Percentiles rank a stretch among this genome's conserved stretches.
Conservation (phyloP, 92 coral and sea anemone genomes). For the Porites divaricata region DNA sequence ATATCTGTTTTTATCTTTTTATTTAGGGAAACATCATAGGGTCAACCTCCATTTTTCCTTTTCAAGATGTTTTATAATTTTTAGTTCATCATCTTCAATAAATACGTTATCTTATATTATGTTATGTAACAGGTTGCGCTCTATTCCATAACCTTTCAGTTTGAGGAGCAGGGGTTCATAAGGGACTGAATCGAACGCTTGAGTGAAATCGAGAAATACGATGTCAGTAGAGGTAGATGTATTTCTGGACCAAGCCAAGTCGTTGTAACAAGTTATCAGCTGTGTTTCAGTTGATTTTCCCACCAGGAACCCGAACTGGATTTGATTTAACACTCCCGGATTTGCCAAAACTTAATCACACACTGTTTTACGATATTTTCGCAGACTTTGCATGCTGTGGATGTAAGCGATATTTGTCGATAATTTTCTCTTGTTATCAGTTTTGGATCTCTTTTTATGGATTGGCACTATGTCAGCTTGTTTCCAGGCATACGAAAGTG, state of each 20-base stretch:
- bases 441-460: constrained; percentile 48
- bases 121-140: no score
- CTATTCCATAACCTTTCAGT: no score
- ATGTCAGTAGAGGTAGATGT: constrained; percentile 9
- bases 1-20: no score
- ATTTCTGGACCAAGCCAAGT: constrained; percentile 42
- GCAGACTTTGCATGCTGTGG: constrained; percentile 47
- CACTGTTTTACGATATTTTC: constrained; percentile 45
- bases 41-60: no score
- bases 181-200: not conserved
- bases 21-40: no score
- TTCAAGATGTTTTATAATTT: no score
- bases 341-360: not conserved
- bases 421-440: constrained; percentile 47
- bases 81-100: no score
- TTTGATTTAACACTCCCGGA: constrained; percentile 12
- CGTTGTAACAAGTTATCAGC: constrained; percentile 17
- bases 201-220: constrained; percentile 14
- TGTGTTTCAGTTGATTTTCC: constrained; percentile 3
- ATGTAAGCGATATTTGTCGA: constrained; percentile 51
- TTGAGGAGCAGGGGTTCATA: no score
- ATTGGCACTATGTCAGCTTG: constrained; percentile 48
- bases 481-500: constrained; percentile 41
- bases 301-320: constrained; percentile 47
- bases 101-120: no score